Evolutionary conservation across 2,888 invertebrate genomes (phyloP), one percentile per base, ranked within the genome.

Genomic region (Eristalinus sepulchralis): DNA sequence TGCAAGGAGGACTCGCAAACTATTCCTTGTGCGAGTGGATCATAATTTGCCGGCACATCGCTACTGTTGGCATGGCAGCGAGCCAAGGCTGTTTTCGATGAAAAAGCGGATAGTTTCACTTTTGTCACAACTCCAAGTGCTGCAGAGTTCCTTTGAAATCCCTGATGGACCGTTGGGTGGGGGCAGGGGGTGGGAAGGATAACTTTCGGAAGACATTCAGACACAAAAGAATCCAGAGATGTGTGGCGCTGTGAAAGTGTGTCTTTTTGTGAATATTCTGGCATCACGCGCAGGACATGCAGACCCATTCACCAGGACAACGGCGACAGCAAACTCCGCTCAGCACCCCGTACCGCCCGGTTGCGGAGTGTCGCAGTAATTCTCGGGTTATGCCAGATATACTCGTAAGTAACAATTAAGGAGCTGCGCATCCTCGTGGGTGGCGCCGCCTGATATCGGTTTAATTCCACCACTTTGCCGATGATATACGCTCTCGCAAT

Each of bases 111-210:
- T 60, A 47, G 31, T 77, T 73, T 66, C 53, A 59, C 68, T 82
- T 78, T 85, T 85, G 85, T 78, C 77, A 85, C 77, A 55, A 63
- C 33, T 82, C 85, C 82, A 85, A 85, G 60, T 64, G 24, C 27
- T 53, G 36, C 63, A 11, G 73, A 31, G 33, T 75, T 59, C 64
- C 66, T 63, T 71, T 66, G 81, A 70, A 17, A 70, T 71, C 59
- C 75, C 70, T 22, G 11, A 47, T 68, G 63, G 55, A 59, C 76
- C 57, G 72, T 81, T 20, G 77, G 63, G 73, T 77, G 62, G 73
- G 76, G 57, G 67, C n/a, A n/a, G n/a, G n/a, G n/a, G n/a, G n/a
- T n/a, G n/a, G n/a, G n/a, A n/a, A n/a, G n/a, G n/a, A n/a, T 72
- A 63, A 77, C 77, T 75, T 85, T 31, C 62, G 22, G 20, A n/a